Conservation (phyloP, 2,888 invertebrate species). For the Plebejus anna region DNA sequence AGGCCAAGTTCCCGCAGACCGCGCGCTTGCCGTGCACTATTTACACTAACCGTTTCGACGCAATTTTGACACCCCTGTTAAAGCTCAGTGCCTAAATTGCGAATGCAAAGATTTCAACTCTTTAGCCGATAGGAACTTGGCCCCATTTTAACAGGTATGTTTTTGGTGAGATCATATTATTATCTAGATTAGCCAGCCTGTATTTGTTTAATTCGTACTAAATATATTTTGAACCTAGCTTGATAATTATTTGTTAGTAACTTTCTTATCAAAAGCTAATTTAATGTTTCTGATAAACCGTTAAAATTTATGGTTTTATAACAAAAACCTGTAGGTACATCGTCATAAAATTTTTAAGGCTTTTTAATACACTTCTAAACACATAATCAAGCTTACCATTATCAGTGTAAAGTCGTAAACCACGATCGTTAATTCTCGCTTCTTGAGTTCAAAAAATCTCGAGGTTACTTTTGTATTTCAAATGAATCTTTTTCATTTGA, state of each 20-base stretch:
- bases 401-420: background rate
- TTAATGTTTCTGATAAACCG: background rate
- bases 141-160: too few species aligned
- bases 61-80: too few species aligned
- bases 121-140: too few species aligned
- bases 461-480: background rate
- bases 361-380: slow-evolving; percentile 10
- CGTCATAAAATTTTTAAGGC: slow-evolving; percentile 10
- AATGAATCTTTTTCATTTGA: background rate
- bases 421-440: slow-evolving; percentile 1
- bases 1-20: too few species aligned
- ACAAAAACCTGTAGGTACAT: background rate
- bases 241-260: too few species aligned
- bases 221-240: background rate
- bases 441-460: background rate
- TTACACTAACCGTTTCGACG: too few species aligned
- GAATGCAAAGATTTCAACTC: too few species aligned
- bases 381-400: slow-evolving; percentile 4
- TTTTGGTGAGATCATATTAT: too few species aligned
- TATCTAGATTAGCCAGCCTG: too few species aligned
- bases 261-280: background rate
- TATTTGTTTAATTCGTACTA: too few species aligned
- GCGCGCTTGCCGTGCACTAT: too few species aligned
- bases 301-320: background rate
- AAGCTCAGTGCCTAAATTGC: too few species aligned